Percentiles rank a stretch among this genome's conserved stretches.
Conservation (phyloP, 2,797 vertebrate species). For the Poecilia wingei region DNA sequence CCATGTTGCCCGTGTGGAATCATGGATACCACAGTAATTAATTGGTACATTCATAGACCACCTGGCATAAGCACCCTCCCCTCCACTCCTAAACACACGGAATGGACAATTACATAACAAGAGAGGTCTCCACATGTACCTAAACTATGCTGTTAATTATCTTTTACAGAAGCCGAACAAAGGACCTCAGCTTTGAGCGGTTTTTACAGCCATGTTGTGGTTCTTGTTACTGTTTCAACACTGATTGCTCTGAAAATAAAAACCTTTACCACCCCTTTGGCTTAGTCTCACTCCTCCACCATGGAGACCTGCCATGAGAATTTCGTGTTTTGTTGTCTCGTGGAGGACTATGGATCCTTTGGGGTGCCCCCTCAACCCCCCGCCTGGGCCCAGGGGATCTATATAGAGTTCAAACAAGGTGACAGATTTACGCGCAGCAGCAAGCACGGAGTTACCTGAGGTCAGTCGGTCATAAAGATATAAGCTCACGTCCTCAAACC, state of each 20-base stretch:
- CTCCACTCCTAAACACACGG: neutral
- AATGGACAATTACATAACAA: constrained; percentile 29
- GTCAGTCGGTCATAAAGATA: constrained; percentile 49
- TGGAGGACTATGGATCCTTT: constrained; percentile 20
- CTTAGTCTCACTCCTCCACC: constrained; percentile 14
- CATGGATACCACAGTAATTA: constrained; percentile 33
- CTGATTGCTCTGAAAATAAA: neutral
- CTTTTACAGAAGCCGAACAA: constrained; percentile 15
- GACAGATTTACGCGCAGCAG: constrained; percentile 49
- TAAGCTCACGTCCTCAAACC: constrained; percentile 50
- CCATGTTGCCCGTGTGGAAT: constrained; percentile 29
- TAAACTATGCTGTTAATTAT: constrained; percentile 28
- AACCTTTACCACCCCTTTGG: constrained; percentile 3
- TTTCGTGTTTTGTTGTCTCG: neutral
- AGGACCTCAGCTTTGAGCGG: constrained; percentile 7
- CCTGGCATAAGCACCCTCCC: constrained; percentile 24
- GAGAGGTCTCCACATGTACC: constrained; percentile 26
- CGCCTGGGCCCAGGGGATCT: constrained; percentile 19
- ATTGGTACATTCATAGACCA: constrained; percentile 52
- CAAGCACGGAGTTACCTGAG: constrained; percentile 45
- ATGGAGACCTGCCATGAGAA: constrained; percentile 25
- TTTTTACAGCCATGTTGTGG: constrained; percentile 9
- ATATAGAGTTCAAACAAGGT: constrained; percentile 53
- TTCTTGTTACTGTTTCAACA: neutral
- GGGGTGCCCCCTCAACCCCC: neutral